Evolutionary conservation across 2,797 vertebrate genomes (phyloP), one percentile per base, ranked within the genome.

Genomic region (Arrhamphus sclerolepis): DNA sequence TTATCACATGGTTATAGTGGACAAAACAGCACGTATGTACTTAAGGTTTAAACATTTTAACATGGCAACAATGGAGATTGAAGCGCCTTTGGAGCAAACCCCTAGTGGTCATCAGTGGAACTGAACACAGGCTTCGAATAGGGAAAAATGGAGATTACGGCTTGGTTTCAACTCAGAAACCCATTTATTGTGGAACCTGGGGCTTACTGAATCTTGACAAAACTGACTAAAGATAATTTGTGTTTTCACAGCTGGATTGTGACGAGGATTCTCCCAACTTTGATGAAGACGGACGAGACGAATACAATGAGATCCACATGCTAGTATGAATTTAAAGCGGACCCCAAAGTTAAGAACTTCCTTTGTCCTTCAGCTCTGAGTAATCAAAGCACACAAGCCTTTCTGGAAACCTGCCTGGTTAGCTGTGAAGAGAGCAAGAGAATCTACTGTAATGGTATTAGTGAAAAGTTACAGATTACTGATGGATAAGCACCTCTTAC

Each of bases 301-400:
- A 98, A 80, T 98, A 98, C 92, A 98, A 98, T 0, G 97, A 99
- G 87, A 94, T 99, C 75, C 97, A 99, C 87, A 98, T 99, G 97
- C 96, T 97, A 0, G 97, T 98, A 51, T 99, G 92, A 68, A 68
- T 50, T 18, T 1, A 26, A 51, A 38, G 9, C 4, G 38, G 66
- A 67, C 9, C 38, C 24, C 20, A 19, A 14, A 26, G 41, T 39
- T 19, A 38, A 16, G 26, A 58, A 62, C 47, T 46, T 22, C 47
- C 17, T 58, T 49, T 57, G 4, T 47, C 52, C 58, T 64, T 50
- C 66, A 38, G 60, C 66, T 75, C 68, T 18, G 21, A 72, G 58
- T 65, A 46, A 44, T 66, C 51, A 28, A 54, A 77, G 43, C 34
- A 14, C 57, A 52, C 48, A 16, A 50, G 48, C 56, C 44, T 77